phyloP scores from a whole-genome alignment of 1,140 invertebrate species.

The Drosophila nasuta region DNA sequence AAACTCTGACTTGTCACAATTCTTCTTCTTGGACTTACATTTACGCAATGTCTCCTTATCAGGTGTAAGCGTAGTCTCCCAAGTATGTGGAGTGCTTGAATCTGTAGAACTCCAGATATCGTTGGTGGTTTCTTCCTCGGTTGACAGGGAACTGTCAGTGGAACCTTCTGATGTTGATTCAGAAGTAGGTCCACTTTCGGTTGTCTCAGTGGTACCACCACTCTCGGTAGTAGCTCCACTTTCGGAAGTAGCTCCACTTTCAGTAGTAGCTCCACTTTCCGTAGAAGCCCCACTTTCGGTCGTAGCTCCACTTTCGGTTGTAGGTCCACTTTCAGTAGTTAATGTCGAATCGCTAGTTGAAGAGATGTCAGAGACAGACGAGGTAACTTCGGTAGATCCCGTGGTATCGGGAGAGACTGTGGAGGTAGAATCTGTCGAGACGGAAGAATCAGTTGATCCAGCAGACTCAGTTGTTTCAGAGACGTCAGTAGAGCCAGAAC shows the following conservation, averaged over 20 bases:
- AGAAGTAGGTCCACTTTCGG: slow-evolving; percentile 34
- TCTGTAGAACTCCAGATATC: slow-evolving; percentile 84
- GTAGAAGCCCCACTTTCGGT: neutral
- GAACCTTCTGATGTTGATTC: slow-evolving; percentile 53
- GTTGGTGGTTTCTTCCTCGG: slow-evolving; percentile 65
- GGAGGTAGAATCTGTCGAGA: slow-evolving; percentile 41
- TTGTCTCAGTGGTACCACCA: slow-evolving; percentile 40
- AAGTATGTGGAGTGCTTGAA: slow-evolving; percentile 84
- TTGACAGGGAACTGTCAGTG: slow-evolving; percentile 58
- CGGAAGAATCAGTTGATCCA: slow-evolving; percentile 46
- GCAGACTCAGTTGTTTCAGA: slow-evolving; percentile 28
- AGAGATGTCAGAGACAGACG: slow-evolving; percentile 3
- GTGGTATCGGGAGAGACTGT: slow-evolving; percentile 1
- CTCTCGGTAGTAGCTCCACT: neutral
- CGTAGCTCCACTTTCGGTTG: neutral
- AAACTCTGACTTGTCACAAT: slow-evolving; percentile 90
- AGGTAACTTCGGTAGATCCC: slow-evolving; percentile 8
- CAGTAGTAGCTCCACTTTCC: slow-evolving; percentile 31
- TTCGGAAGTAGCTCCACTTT: slow-evolving; percentile 34
- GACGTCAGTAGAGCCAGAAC: slow-evolving; percentile 29
- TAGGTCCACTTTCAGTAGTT: neutral
- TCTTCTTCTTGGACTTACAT: slow-evolving; percentile 87
- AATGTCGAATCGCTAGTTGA: neutral
- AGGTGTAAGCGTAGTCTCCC: slow-evolving; percentile 85
- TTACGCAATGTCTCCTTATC: slow-evolving; percentile 85